Evolutionary conservation across 2,797 vertebrate genomes (phyloP), one percentile per base, ranked within the genome.

Genomic region (Sebastes jordani): DNA sequence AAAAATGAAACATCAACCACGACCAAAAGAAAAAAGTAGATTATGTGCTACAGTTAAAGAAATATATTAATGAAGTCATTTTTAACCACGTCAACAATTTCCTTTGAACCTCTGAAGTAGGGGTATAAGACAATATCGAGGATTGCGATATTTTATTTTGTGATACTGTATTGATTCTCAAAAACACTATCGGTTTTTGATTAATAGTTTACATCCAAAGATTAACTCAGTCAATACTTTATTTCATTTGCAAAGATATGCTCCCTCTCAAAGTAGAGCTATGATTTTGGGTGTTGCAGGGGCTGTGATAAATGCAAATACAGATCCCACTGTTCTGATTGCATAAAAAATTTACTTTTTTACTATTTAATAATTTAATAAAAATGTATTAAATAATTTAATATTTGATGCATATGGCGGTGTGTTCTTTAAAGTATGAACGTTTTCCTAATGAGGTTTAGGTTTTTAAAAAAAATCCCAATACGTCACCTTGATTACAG

Each of bases 361-460:
- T n/a, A 52, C 46, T 52, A 38, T 38, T 14, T 38, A 38, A 38
- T 38, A 38, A 38, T 38, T 38, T 38, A 38, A 38, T 38, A 38
- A 38, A 38, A 38, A 14, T 14, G 0, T 0, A 38, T 14, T 38
- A 38, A 38, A 38, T 14, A 38, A 38, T 38, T 0, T 38, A 8
- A 52, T 20, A 20, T 52, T 52, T 9, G 4, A n/a, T 52, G 46
- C 3, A 52, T 52, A n/a, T 2, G 46, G 46, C 8, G 18, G 20
- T n/a, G 46, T 52, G 46, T 52, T 52, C 42, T 16, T 46, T 46
- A 46, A 18, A 46, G 14, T 52, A 52, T n/a, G 20, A n/a, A 9
- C 2, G 20, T 16, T 46, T 46, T 46, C 42, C 42, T 46, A 46
- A 46, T 38, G 5, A 2, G 36, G 14, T 18, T 46, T 18, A 46